Evolutionary conservation across 2,797 vertebrate genomes (phyloP), one percentile per base, ranked within the genome.

Genomic region (Peromyscus aztecus): DNA sequence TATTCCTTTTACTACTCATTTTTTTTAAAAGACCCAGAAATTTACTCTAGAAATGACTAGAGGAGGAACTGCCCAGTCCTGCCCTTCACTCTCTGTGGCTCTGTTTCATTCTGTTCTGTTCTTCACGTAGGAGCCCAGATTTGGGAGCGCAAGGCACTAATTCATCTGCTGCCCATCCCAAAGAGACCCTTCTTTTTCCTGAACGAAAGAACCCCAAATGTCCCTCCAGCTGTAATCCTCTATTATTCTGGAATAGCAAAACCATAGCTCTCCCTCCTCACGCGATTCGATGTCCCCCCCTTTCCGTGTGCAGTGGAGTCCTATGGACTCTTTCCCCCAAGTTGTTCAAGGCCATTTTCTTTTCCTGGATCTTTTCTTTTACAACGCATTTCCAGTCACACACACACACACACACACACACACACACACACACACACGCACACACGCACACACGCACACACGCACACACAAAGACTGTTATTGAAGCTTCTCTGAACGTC

Each of bases 381-480:
- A 86, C 91, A 94, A 8, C 89, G 4, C 59, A 91, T 95, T 98
- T 95, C 86, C 96, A 92, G 88, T 86, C 57, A 90, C 24, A 17
- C 55, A 19, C 55, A 17, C 19, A n/a, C 27, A 1, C 7, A 17
- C n/a, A 43, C 14, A 40, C 19, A 34, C 10, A 75, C 61, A 55
- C 88, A 49, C 55, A 65, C 57, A 29, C 19, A n/a, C 27, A 1
- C 7, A 17, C n/a, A 43, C 14, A 40, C 19, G 31, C 10, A 75
- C 61, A 55, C 88, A 49, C 55, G 59, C 57, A 29, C 75, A 83
- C 57, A 57, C 89, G 57, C 43, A 24, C 71, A 52, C 49, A 29
- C 29, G 19, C 49, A 67, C 23, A 92, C 91, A 97, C 94, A 97
- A 86, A 97, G 81, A 46, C 85, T 87, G 69, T 97, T 83, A 90